Conservation (phyloP, 2,113 vertebrate genomes). For the Labeo catla region DNA sequence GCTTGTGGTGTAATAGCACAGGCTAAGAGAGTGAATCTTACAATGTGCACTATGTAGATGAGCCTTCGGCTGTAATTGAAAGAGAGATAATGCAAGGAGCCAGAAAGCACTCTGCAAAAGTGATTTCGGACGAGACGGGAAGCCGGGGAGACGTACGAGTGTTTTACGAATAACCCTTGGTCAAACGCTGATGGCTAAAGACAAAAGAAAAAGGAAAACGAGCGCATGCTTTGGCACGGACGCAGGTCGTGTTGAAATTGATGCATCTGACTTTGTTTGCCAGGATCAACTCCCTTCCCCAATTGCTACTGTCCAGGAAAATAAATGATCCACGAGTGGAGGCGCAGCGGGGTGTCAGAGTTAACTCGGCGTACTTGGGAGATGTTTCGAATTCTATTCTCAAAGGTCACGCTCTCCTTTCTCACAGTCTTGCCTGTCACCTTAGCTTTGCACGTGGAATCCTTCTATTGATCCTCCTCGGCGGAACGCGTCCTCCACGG, state of each 20-base stretch:
- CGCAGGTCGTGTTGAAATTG: conserved; percentile 59
- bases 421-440: conserved; percentile 72
- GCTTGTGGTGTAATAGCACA: conserved; percentile 69
- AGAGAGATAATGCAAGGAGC: conserved; percentile 55
- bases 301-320: conserved; percentile 76
- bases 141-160: conserved; percentile 50
- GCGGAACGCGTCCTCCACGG: conserved; percentile 64
- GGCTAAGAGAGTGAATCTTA: conserved; percentile 62
- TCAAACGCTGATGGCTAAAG: conserved; percentile 57
- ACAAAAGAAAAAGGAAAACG: conserved; percentile 56
- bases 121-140: conserved; percentile 48
- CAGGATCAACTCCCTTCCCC: conserved; percentile 53
- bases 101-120: conserved; percentile 52
- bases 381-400: conserved; percentile 76
- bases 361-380: conserved; percentile 72
- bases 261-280: conserved; percentile 60
- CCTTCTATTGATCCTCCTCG: conserved; percentile 71
- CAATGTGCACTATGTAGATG: conserved; percentile 72
- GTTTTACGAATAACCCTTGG: conserved; percentile 63
- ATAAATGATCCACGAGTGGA: conserved; percentile 74
- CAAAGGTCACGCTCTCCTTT: conserved; percentile 78
- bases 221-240: conserved; percentile 61
- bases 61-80: conserved; percentile 65
- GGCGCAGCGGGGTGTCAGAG: conserved; percentile 69
- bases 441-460: conserved; percentile 74